Conservation (phyloP, 1,140 invertebrate species). For the Atta colombica region DNA sequence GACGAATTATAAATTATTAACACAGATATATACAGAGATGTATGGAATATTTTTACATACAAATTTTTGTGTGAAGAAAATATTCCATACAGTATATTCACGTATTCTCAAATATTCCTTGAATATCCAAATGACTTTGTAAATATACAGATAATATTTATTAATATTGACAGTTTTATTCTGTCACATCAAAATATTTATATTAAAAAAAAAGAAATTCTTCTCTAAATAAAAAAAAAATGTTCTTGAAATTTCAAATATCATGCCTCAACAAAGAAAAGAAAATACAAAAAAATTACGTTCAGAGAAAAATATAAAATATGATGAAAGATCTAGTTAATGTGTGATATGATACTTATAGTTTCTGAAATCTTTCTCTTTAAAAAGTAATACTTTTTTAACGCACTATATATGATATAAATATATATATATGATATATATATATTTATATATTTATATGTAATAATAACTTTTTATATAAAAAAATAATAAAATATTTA, state of each 20-base stretch:
- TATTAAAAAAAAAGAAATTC: background rate
- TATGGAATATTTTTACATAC: background rate
- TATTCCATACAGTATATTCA: background rate
- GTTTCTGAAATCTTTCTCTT: background rate
- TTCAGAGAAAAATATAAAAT: background rate
- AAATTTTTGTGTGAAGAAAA: background rate
- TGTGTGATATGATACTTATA: background rate
- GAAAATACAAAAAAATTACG: background rate
- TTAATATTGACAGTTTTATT: background rate
- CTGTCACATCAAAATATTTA: background rate
- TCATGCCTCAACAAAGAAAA: background rate
- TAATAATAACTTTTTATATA: conserved; percentile 11
- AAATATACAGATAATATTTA: background rate
- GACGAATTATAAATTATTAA: background rate
- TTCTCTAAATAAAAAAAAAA: background rate
- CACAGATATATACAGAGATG: background rate
- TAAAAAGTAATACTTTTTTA: background rate
- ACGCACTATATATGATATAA: background rate
- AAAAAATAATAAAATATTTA: conserved; percentile 11
- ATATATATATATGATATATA: background rate
- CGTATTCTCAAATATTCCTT: background rate
- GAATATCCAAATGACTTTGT: background rate
- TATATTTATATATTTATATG: no score
- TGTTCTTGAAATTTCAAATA: background rate
- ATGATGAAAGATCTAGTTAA: background rate